A percentile compares a stretch with the other conserved stretches of the same genome.
Conservation (phyloP, 2,113 vertebrate genomes). For the Anoplopoma fimbria region DNA sequence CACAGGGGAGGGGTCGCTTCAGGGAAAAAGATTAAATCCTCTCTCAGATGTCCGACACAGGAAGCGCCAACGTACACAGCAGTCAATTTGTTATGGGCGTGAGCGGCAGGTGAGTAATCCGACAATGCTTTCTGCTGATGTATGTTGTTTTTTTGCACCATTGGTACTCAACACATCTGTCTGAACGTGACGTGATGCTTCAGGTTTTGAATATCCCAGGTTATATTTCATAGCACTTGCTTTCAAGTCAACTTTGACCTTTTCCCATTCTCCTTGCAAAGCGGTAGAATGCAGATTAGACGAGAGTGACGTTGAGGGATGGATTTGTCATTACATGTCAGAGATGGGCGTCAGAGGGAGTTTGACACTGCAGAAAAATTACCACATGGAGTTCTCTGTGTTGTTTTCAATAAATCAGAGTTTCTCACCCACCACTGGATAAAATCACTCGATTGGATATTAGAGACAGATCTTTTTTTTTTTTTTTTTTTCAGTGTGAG, state of each 20-base stretch:
- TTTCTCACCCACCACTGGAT: not conserved
- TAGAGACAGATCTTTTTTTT: no score
- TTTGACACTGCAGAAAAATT: conserved; percentile 7
- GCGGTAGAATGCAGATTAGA: conserved; percentile 32
- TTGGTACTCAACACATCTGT: conserved; percentile 18
- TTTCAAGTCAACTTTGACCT: conserved; percentile 39
- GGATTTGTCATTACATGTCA: conserved; percentile 40
- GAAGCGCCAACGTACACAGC: conserved; percentile 41
- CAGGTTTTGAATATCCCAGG: conserved; percentile 9
- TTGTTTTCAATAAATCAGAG: conserved; percentile 1
- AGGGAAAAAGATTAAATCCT: conserved; percentile 42
- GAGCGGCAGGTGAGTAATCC: not conserved
- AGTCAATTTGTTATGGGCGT: conserved; percentile 25
- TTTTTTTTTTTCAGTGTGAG: conserved; percentile 1
- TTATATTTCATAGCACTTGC: conserved; percentile 18
- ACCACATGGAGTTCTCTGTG: not conserved
- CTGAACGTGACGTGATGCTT: conserved; percentile 26
- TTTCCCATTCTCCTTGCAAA: not conserved
- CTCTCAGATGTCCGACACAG: conserved; percentile 28
- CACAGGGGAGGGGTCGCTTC: conserved; percentile 4
- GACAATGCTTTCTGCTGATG: conserved; percentile 28
- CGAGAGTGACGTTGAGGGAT: conserved; percentile 42
- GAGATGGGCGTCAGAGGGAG: not conserved
- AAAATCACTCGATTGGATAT: conserved; percentile 7
- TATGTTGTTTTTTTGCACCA: conserved; percentile 29